These are phyloP conservation scores for Kobus ellipsiprymnus DNA, from an alignment of 2,113 vertebrate genomes.

Conservation along the genomic window DNA sequence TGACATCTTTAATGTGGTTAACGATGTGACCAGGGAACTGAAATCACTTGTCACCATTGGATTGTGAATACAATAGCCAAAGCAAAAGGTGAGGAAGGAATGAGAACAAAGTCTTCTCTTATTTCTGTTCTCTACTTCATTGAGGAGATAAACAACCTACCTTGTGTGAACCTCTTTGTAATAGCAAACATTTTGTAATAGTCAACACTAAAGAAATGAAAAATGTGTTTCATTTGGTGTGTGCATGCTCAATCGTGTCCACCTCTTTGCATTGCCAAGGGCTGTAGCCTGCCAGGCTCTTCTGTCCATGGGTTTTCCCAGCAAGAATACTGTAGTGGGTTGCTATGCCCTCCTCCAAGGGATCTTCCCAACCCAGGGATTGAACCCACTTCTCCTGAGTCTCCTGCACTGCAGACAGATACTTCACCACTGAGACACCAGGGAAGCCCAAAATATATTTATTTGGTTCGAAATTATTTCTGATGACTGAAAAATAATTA, in stretches of 20 bases:
- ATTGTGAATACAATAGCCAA: conserved; percentile 16
- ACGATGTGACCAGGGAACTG: conserved; percentile 11
- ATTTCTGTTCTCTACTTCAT: background rate
- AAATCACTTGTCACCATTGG: conserved; percentile 13
- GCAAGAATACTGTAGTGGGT: background rate
- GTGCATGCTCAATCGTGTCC: background rate
- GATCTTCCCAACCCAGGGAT: rapidly evolving
- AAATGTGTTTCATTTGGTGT: background rate
- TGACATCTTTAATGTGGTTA: conserved; percentile 53
- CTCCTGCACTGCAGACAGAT: background rate
- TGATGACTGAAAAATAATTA: background rate
- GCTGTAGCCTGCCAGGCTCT: background rate
- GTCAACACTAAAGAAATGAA: background rate
- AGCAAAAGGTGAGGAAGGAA: background rate
- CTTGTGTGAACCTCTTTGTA: background rate
- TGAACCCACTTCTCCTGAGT: background rate
- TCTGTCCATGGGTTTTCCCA: background rate
- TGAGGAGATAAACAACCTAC: background rate
- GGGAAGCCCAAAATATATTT: background rate
- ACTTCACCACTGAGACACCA: background rate
- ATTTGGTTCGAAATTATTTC: background rate
- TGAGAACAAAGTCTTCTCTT: background rate
- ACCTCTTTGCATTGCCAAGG: background rate
- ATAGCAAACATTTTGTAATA: background rate
- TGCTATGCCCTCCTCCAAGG: background rate